Evolutionary conservation across 2,888 invertebrate genomes (phyloP).

Genomic region (Cheilosia variabilis): DNA sequence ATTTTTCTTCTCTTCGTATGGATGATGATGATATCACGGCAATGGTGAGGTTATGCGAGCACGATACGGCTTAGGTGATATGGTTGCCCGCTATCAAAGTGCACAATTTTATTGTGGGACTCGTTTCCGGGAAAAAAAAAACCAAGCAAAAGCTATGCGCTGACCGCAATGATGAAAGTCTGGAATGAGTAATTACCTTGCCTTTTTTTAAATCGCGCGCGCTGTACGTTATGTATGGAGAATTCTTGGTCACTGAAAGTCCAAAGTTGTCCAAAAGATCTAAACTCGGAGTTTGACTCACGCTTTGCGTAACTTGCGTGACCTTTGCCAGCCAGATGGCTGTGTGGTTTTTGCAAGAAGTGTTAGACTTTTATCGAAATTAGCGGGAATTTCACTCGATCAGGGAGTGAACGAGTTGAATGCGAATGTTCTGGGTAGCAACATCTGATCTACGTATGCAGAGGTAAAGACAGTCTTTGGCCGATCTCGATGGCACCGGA

Average conservation of each 20-base stretch:
- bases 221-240: background rate
- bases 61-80: conserved; percentile 64
- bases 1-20: background rate
- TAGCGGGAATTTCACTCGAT: background rate
- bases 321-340: background rate
- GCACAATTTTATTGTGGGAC: conserved; percentile 38
- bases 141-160: background rate
- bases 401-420: too few species aligned
- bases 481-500: too few species aligned
- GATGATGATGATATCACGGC: conserved; percentile 51
- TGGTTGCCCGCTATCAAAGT: conserved; percentile 46
- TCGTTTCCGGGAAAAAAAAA: conserved; percentile 59
- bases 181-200: conserved; percentile 44
- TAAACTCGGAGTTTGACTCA: background rate
- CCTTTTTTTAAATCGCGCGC: background rate
- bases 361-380: background rate
- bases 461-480: too few species aligned
- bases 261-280: background rate
- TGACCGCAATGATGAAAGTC: conserved; percentile 31
- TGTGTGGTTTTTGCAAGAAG: background rate
- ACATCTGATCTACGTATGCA: too few species aligned
- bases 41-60: conserved; percentile 15
- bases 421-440: too few species aligned
- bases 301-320: background rate
- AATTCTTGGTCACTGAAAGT: conserved; percentile 8